Evolutionary conservation across 2,797 vertebrate genomes (phyloP).

Genomic region (Enteromius thamalakanensis): DNA sequence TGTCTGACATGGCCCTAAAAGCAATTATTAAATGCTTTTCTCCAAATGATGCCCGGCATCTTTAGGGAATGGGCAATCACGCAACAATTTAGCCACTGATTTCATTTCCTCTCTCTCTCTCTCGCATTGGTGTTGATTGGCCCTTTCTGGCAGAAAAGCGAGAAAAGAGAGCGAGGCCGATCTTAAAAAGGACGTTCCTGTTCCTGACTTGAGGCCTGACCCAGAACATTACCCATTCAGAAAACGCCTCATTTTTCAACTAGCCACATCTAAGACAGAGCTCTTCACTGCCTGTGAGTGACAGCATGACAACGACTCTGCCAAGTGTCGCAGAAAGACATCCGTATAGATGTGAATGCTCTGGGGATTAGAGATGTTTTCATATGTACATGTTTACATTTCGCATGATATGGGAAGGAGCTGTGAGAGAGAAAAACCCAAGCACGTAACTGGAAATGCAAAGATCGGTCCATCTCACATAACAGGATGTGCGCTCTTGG

Average conservation of each 20-base stretch:
- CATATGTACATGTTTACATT: conserved; percentile 61
- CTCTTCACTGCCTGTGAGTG: conserved; percentile 71
- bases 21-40: conserved; percentile 99
- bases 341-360: conserved; percentile 66
- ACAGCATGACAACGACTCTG: conserved; percentile 76
- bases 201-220: neutral
- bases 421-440: conserved; percentile 1
- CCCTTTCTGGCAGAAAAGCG: conserved; percentile 13
- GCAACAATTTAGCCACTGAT: conserved; percentile 99
- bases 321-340: conserved; percentile 63
- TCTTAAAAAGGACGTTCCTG: neutral
- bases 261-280: conserved; percentile 73
- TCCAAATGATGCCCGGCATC: conserved; percentile 95
- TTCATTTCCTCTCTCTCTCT: conserved; percentile 86
- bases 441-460: conserved; percentile 7
- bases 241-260: conserved; percentile 79
- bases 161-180: neutral
- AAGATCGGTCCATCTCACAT: conserved; percentile 2
- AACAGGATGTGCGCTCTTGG: conserved; percentile 15
- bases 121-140: conserved; percentile 37
- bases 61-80: conserved; percentile 98
- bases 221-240: conserved; percentile 14
- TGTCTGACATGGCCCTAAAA: conserved; percentile 98
- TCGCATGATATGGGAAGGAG: conserved; percentile 54
- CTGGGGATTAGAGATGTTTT: conserved; percentile 50